phyloP scores from a whole-genome alignment of 2,888 invertebrate species.

The Thera britannica region DNA sequence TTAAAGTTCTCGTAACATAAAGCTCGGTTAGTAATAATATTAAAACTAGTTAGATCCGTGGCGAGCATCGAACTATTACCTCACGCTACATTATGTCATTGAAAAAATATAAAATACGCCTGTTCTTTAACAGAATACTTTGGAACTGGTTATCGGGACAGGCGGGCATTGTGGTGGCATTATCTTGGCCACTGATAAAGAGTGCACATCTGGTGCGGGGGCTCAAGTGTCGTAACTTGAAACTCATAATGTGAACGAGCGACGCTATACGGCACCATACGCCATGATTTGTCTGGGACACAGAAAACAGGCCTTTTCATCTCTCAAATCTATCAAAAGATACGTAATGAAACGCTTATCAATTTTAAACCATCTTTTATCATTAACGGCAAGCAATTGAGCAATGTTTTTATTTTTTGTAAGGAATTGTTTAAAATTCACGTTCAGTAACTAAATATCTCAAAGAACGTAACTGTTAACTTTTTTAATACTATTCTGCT shows the following conservation, averaged over 20 bases:
- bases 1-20: too few relatives aligned
- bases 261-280: slow-evolving; percentile 11
- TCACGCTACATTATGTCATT: slow-evolving; percentile 1
- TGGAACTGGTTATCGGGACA: slow-evolving; percentile 22
- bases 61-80: neutral
- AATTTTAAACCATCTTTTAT: too few relatives aligned
- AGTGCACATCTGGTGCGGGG: slow-evolving; percentile 68
- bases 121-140: slow-evolving; percentile 4
- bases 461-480: too few relatives aligned
- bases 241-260: slow-evolving; percentile 31
- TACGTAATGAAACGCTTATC: too few relatives aligned
- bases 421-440: too few relatives aligned
- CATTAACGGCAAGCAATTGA: too few relatives aligned
- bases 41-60: neutral
- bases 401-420: too few relatives aligned
- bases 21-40: too few relatives aligned
- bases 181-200: slow-evolving; percentile 68
- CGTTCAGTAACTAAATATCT: too few relatives aligned
- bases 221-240: slow-evolving; percentile 64
- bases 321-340: neutral
- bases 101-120: slow-evolving; percentile 15
- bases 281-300: slow-evolving; percentile 6
- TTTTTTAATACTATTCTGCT: too few relatives aligned
- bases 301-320: neutral
- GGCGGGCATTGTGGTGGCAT: slow-evolving; percentile 52